These are phyloP conservation scores for Melanostoma mellinum DNA, from an alignment of 2,888 invertebrate genomes.

Conservation along the genomic window DNA sequence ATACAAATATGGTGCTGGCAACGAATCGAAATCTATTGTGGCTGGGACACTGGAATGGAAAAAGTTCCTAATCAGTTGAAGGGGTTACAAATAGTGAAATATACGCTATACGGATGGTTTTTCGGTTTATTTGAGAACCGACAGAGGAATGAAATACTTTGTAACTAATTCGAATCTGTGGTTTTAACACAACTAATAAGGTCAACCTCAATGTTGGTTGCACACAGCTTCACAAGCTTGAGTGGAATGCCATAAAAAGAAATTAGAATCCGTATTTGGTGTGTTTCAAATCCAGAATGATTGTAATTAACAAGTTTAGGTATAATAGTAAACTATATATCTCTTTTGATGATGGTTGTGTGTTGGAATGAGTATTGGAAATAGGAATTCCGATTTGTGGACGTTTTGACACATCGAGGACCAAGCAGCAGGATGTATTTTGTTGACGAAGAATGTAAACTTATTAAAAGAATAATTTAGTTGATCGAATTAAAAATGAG, in stretches of 20 bases:
- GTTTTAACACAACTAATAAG: constrained; percentile 28
- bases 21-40: constrained; percentile 28
- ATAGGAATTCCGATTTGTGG: no score
- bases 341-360: no score
- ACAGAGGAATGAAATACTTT: constrained; percentile 38
- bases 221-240: background rate
- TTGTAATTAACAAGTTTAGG: no score
- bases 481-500: no score
- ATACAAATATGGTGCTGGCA: constrained; percentile 14
- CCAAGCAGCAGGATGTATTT: no score
- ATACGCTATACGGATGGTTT: constrained; percentile 3
- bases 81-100: constrained; percentile 30
- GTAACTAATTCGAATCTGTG: constrained; percentile 16
- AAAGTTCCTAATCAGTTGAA: constrained; percentile 24
- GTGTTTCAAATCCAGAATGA: no score
- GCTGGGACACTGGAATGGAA: constrained; percentile 8
- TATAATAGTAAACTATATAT: no score
- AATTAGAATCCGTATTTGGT: no score
- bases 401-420: no score
- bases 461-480: no score
- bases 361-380: no score
- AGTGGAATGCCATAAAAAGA: background rate
- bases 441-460: no score
- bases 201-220: constrained; percentile 9
- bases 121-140: constrained; percentile 31